A percentile compares a stretch with the other conserved stretches of the same genome.
These are phyloP conservation scores for Ammospiza maritima DNA, from an alignment of 2,797 vertebrate species.

Conservation along the genomic window DNA sequence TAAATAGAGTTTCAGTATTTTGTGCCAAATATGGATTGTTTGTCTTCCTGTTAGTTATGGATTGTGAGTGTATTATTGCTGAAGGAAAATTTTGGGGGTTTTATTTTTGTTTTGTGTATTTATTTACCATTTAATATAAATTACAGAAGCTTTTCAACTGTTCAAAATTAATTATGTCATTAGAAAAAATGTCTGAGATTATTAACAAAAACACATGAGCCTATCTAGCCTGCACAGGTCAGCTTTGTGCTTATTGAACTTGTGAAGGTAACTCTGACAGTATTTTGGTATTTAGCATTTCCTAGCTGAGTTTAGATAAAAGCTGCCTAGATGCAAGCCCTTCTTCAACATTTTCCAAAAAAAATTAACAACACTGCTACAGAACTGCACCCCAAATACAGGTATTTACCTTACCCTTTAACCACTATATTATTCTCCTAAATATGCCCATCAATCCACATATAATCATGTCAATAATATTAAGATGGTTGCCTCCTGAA, in stretches of 20 bases:
- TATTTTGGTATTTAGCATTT: not conserved
- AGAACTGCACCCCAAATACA: not conserved
- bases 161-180: not conserved
- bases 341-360: not conserved
- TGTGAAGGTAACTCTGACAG: not conserved
- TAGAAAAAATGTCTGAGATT: not conserved
- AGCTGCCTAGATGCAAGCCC: not conserved
- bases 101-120: constrained; percentile 22
- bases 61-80: constrained; percentile 43
- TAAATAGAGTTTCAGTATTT: constrained; percentile 49
- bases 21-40: constrained; percentile 54
- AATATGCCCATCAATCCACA: not conserved
- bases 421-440: not conserved
- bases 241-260: not conserved
- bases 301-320: not conserved
- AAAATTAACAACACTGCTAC: not conserved
- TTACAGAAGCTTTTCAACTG: not conserved
- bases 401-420: not conserved
- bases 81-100: not conserved
- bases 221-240: not conserved
- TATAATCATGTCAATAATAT: not conserved
- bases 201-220: not conserved
- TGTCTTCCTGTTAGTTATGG: constrained; percentile 60
- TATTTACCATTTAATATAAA: constrained; percentile 27
- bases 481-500: not conserved